phyloP scores from a whole-genome alignment of 2,888 invertebrate genomes.

The Platycnemis pennipes region DNA sequence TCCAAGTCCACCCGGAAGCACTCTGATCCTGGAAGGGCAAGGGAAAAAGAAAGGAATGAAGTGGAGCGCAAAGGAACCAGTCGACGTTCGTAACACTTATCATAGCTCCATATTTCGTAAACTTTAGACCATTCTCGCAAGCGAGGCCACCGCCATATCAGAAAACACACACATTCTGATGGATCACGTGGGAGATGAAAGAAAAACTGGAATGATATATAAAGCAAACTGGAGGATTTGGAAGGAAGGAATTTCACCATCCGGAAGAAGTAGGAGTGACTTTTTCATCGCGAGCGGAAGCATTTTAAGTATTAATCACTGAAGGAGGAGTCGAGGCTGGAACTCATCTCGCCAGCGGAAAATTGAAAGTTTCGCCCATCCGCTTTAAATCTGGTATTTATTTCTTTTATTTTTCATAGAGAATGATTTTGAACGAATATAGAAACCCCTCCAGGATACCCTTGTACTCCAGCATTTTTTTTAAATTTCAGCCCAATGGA shows the following conservation, averaged over 20 bases:
- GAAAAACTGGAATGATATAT: background rate
- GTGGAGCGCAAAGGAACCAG: background rate
- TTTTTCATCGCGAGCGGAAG: background rate
- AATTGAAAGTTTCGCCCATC: background rate
- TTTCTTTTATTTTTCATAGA: too few species aligned
- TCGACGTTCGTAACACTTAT: background rate
- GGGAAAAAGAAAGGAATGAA: background rate
- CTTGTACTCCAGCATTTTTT: too few species aligned
- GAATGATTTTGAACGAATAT: too few species aligned
- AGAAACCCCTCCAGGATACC: too few species aligned
- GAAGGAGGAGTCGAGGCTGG: background rate
- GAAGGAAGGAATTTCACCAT: background rate
- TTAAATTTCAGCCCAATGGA: too few species aligned
- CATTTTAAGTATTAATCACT: background rate
- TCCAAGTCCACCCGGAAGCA: slow-evolving; percentile 83
- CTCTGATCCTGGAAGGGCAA: background rate
- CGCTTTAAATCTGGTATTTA: background rate
- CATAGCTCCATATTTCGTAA: background rate
- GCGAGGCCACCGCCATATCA: too few species aligned
- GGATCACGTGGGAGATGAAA: background rate
- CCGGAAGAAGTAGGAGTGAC: background rate
- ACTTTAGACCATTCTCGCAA: background rate
- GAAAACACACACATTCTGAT: background rate
- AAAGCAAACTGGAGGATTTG: background rate
- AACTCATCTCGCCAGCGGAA: background rate